phyloP scores from a whole-genome alignment of 2,888 invertebrate species.

The Drosophila tanythrix region DNA sequence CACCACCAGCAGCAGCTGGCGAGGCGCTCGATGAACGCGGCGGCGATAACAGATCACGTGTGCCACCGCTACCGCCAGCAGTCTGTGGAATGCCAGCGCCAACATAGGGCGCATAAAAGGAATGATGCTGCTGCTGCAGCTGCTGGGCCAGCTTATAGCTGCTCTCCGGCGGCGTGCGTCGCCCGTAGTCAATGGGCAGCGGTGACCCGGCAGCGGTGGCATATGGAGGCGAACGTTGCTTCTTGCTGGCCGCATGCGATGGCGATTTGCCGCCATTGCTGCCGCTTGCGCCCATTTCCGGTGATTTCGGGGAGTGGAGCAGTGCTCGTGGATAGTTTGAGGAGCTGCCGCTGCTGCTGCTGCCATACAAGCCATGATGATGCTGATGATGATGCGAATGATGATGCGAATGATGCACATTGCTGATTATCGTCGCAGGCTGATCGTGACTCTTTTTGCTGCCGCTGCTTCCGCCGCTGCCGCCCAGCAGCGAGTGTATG shows the following conservation, averaged over 20 bases:
- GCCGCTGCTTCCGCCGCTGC: constrained; percentile 56
- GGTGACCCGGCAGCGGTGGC: constrained; percentile 71
- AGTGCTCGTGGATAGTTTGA: constrained; percentile 79
- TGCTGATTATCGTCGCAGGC: constrained; percentile 78
- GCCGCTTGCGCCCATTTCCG: constrained; percentile 81
- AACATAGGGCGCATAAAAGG: constrained; percentile 81
- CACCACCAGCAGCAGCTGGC: constrained; percentile 46
- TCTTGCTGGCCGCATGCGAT: constrained; percentile 75
- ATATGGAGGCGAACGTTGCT: constrained; percentile 83
- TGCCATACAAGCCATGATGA: constrained; percentile 75
- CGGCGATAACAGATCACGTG: constrained; percentile 74
- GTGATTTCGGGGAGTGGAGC: constrained; percentile 85
- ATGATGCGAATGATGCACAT: constrained; percentile 67
- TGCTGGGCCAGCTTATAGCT: constrained; percentile 66
- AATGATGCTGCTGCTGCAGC: constrained; percentile 72
- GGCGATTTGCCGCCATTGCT: constrained; percentile 77
- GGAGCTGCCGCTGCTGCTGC: constrained; percentile 74
- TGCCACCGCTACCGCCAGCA: constrained; percentile 27
- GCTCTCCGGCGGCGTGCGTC: constrained; percentile 74
- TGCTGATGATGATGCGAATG: constrained; percentile 60
- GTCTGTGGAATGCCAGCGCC: constrained; percentile 71
- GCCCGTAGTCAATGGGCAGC: constrained; percentile 72
- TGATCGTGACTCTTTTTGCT: constrained; percentile 66
- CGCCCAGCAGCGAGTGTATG: constrained; percentile 92
- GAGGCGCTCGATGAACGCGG: constrained; percentile 80